Base-by-base conservation (phyloP, 1,140 invertebrate genomes). In the Melitaea cinxia region DNA sequence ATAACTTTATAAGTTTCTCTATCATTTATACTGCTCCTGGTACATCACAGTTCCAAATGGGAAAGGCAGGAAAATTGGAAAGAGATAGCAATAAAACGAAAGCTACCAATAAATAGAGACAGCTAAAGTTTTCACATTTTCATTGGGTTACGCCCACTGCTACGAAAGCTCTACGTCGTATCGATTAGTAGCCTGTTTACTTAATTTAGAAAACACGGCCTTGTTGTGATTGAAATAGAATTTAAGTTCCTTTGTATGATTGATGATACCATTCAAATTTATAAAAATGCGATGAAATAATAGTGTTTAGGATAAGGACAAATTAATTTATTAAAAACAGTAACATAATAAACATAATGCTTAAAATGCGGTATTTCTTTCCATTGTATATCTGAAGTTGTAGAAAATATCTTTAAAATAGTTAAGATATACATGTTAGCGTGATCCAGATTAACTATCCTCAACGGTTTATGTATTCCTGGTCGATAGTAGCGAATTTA, bases 401-500 rank as follows among this genome's bases (percentile, higher is more conserved):
- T n/a, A n/a, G n/a, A n/a, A n/a, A n/a, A n/a, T n/a, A n/a, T n/a
- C n/a, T n/a, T n/a, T n/a, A n/a, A n/a, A n/a, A n/a, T n/a, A 4
- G 7, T 33, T 26, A 4, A 42, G 37, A 21, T 14, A 23, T 14
- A 28, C 14, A 15, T 6, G 14, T 14, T 35, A 45, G 58, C 49
- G 10, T 55, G 26, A 9, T 65, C 21, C 54, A 79, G 82, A 83
- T 85, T 85, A 85, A 70, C 47, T 60, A 66, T 59, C 75, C 60
- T 64, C 65, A 67, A 6, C 4, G 12, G 5, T 39, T 59, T 75
- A 83, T 91, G 82, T 4, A 45, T 9, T 52, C 89, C 82, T 90
- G 63, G 84, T 89, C 80, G 26, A 68, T 72, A 70, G 70, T 80
- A 77, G 75, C 80, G 83, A 85, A 82, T 85, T 86, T 88, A 88